phyloP scores from a whole-genome alignment of 2,797 vertebrate species.

The Pseudocheirus occidentalis region DNA sequence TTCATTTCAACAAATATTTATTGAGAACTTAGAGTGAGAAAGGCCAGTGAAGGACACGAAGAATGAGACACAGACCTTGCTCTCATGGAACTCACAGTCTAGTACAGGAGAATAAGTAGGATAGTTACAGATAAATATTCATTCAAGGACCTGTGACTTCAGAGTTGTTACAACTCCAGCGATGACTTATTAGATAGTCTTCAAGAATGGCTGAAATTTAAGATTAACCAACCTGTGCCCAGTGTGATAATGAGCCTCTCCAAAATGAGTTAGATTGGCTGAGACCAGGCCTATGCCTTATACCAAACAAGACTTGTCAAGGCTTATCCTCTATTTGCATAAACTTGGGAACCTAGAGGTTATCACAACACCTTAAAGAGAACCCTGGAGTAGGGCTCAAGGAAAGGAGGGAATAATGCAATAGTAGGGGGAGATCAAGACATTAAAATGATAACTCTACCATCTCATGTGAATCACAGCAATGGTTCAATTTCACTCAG shows the following conservation, averaged over 20 bases:
- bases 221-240: not conserved
- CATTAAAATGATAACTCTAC: not conserved
- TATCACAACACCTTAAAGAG: not conserved
- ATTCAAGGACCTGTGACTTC: not conserved
- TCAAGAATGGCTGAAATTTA: not conserved
- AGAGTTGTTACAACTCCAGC: not conserved
- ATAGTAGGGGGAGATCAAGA: not conserved
- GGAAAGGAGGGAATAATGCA: not conserved
- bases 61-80: not conserved
- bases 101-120: not conserved
- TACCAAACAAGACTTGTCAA: not conserved
- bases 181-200: not conserved
- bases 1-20: slow-evolving; percentile 23
- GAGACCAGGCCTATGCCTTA: not conserved
- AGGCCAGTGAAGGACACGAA: not conserved
- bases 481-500: not conserved
- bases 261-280: not conserved
- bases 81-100: not conserved
- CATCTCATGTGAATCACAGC: not conserved
- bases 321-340: not conserved
- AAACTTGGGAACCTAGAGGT: not conserved
- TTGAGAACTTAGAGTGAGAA: not conserved
- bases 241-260: not conserved
- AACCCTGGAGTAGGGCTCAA: not conserved
- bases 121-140: too few relatives aligned